These are phyloP conservation scores for Urocitellus parryii DNA, from an alignment of 2,113 vertebrate genomes.

Conservation along the genomic window DNA sequence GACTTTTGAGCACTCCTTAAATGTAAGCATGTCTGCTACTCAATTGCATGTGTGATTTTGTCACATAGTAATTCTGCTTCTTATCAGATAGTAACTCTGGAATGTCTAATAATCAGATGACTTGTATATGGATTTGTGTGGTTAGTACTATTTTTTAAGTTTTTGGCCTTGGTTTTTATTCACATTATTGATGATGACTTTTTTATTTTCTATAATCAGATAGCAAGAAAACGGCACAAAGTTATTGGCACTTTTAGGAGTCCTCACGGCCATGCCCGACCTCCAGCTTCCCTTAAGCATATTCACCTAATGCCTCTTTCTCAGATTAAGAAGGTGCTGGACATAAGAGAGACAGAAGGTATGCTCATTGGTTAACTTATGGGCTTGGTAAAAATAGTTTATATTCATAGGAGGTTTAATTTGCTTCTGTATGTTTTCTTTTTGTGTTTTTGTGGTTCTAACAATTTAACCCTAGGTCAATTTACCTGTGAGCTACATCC, in stretches of 20 bases:
- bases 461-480: too few species aligned
- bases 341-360: slow-evolving; percentile 98
- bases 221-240: slow-evolving; percentile 97
- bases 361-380: slow-evolving; percentile 68
- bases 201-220: slow-evolving; percentile 85
- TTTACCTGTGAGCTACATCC: too few species aligned
- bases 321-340: slow-evolving; percentile 97
- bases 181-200: not conserved
- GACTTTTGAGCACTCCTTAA: not conserved
- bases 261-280: slow-evolving; percentile 94
- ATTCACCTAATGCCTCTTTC: slow-evolving; percentile 97
- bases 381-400: slow-evolving; percentile 29
- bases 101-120: slow-evolving; percentile 43
- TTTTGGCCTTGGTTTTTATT: slow-evolving; percentile 35
- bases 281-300: slow-evolving; percentile 96
- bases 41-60: slow-evolving; percentile 17
- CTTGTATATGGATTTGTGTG: not conserved
- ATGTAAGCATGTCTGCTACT: not conserved
- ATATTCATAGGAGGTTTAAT: not conserved
- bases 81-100: slow-evolving; percentile 33
- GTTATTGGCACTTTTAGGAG: slow-evolving; percentile 97
- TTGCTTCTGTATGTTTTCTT: not conserved
- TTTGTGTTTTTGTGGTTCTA: not conserved
- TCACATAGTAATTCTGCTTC: slow-evolving; percentile 33
- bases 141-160: slow-evolving; percentile 41